Evolutionary conservation across 2,113 vertebrate species (phyloP).

Genomic region (Megaleporinus macrocephalus): DNA sequence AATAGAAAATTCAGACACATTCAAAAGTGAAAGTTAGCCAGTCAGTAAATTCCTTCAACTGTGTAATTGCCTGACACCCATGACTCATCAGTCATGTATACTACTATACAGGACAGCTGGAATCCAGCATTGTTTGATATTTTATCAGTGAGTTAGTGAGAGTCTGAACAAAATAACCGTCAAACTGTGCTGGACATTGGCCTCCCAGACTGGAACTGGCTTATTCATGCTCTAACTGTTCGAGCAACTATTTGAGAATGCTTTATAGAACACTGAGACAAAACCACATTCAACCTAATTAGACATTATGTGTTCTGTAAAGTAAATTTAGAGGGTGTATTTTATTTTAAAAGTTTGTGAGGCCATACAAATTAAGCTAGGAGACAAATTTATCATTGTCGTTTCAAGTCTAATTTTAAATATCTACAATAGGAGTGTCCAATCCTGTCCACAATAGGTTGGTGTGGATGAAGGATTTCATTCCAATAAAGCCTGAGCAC

Average conservation of each 20-base stretch:
- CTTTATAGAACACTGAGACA: background rate
- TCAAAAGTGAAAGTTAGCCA: background rate
- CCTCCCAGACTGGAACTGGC: background rate
- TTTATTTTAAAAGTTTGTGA: no score
- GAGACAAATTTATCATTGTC: no score
- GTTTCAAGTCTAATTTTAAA: no score
- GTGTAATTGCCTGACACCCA: background rate
- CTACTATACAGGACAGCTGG: background rate
- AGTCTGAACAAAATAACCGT: background rate
- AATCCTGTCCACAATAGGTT: no score
- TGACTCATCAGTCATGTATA: slow-evolving; percentile 2
- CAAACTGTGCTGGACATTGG: background rate
- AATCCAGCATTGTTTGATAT: background rate
- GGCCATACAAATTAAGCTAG: no score
- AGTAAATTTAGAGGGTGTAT: no score
- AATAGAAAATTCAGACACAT: slow-evolving; percentile 12
- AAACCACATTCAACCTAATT: no score
- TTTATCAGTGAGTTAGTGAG: background rate
- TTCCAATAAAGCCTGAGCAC: no score
- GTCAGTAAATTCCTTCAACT: background rate
- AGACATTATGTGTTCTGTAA: no score
- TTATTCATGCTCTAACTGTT: background rate
- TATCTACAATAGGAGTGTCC: no score
- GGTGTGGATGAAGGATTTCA: no score
- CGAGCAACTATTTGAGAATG: background rate